Evolutionary conservation across 2,888 invertebrate genomes (phyloP), one percentile per base, ranked within the genome.

Genomic region (Hydroisotoma schaefferi): DNA sequence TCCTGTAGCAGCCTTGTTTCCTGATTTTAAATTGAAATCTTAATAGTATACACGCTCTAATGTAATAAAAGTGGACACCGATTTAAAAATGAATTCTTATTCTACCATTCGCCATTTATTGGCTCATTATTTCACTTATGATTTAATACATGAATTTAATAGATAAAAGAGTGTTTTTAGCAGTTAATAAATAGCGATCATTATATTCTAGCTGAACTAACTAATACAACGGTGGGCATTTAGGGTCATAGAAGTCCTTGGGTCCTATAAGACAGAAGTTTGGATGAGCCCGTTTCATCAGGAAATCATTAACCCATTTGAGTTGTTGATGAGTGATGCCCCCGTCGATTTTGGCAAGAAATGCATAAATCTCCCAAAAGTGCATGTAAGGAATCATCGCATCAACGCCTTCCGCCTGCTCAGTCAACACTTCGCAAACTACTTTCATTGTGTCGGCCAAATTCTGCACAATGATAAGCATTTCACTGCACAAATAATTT

Each of bases 401-500:
- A 40, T 69, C 69, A 6, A 59, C 67, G 27, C 72, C 72, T 25
- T 68, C 67, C 15, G 68, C 65, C 37, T 72, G 65, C n/a, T 60
- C 57, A 8, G 69, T 72, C 56, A 72, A 18, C n/a, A 69, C 69
- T 61, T 69, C 62, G 46, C 72, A 72, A 4, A 72, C 60, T 1
- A 64, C 60, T 25, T 59, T 49, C 72, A 72, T 72, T 15, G 69
- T 68, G 33, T 72, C 69, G 2, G 60, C 65, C 52, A 72, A 28
- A 33, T 61, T 63, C 72, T 72, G 38, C 20, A 29, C 38, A 18
- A n/a, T n/a, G n/a, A n/a, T n/a, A n/a, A n/a, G n/a, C n/a, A 46
- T 15, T 38, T n/a, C n/a, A n/a, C n/a, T n/a, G n/a, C n/a, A n/a
- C n/a, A n/a, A n/a, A n/a, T n/a, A n/a, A n/a, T n/a, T n/a, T n/a